Percentiles rank a stretch among this genome's conserved stretches.
phyloP scores from a whole-genome alignment of 2,797 vertebrate genomes.

The Melanotaenia parkinsoni region DNA sequence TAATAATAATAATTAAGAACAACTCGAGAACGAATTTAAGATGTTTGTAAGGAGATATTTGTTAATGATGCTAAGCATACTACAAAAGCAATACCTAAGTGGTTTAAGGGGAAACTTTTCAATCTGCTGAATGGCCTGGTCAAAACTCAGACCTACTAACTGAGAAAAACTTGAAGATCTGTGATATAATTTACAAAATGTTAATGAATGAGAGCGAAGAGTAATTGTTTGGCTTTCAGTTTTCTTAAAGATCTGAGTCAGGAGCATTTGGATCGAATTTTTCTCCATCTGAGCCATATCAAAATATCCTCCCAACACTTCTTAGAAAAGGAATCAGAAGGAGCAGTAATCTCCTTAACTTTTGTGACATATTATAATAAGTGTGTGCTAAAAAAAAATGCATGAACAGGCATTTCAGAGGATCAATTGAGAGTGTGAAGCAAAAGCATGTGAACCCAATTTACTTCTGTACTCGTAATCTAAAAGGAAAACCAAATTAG shows the following conservation, averaged over 20 bases:
- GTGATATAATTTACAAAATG: not conserved
- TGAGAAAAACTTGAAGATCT: too few relatives aligned
- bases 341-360: slow-evolving; percentile 46
- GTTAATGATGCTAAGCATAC: too few relatives aligned
- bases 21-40: too few relatives aligned
- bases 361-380: slow-evolving; percentile 38
- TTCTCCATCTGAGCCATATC: slow-evolving; percentile 14
- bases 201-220: not conserved
- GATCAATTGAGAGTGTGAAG: slow-evolving; percentile 5
- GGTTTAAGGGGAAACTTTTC: too few relatives aligned
- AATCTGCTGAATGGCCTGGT: too few relatives aligned
- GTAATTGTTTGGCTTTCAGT: slow-evolving; percentile 17
- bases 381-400: slow-evolving; percentile 24
- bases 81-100: too few relatives aligned
- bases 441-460: slow-evolving; percentile 4
- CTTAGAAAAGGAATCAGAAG: slow-evolving; percentile 33
- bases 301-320: slow-evolving; percentile 38
- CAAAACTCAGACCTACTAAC: too few relatives aligned
- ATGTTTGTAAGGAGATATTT: too few relatives aligned
- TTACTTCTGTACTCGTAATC: slow-evolving; percentile 17
- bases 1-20: too few relatives aligned
- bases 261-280: slow-evolving; percentile 21
- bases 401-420: not conserved
- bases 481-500: slow-evolving; percentile 7
- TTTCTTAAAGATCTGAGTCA: slow-evolving; percentile 30